Evolutionary conservation across 2,113 vertebrate species (phyloP).

Genomic region (Condylura cristata): DNA sequence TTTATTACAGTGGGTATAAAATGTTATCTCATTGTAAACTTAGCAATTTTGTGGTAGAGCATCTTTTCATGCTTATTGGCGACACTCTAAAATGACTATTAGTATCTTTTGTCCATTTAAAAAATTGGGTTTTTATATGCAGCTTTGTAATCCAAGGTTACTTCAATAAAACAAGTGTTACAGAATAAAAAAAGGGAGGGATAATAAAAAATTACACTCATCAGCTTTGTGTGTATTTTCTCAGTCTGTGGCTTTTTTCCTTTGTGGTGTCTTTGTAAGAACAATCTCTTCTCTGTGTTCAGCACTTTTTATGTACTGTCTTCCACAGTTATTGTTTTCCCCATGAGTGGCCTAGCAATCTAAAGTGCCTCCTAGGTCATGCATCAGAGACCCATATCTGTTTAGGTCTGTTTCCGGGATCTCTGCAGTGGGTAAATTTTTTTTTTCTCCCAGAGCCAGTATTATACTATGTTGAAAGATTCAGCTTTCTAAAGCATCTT

Average conservation of each 20-base stretch:
- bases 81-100: background rate
- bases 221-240: background rate
- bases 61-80: constrained; percentile 34
- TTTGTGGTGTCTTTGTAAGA: background rate
- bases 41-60: constrained; percentile 9
- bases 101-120: background rate
- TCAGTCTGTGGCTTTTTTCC: constrained; percentile 20
- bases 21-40: background rate
- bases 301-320: constrained; percentile 9
- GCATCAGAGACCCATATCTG: background rate
- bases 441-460: constrained; percentile 10
- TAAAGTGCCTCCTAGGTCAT: background rate
- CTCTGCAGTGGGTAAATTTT: background rate
- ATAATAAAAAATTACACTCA: background rate
- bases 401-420: background rate
- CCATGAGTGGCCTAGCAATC: background rate
- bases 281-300: background rate
- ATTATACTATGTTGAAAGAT: background rate
- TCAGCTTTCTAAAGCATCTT: constrained; percentile 35
- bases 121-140: background rate
- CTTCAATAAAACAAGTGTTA: no score
- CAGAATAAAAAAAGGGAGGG: no score
- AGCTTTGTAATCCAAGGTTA: no score
- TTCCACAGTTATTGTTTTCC: constrained; percentile 25
- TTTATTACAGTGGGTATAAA: background rate